Base-by-base conservation (phyloP, 2,797 vertebrate genomes). In the Triplophysa yarkandensis region DNA sequence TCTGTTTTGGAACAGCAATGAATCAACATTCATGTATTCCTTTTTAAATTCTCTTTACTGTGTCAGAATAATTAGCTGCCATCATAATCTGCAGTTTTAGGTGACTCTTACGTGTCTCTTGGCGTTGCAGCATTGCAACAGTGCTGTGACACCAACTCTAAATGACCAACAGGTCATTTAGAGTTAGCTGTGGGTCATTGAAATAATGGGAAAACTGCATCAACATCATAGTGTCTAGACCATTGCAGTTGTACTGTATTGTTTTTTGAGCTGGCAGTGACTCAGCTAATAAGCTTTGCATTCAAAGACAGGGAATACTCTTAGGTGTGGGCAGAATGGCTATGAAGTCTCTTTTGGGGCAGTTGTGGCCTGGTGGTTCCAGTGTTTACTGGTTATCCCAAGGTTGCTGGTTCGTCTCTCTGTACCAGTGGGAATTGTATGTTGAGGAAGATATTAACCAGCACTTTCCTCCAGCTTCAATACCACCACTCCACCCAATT, bases 21-120 rank as follows among this genome's bases (percentile, higher is more conserved):
- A 21, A 50, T 23, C 60, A 16, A 36, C 63, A 8, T 72, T 72
- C 52, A 16, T 39, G 39, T 71, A 73, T 64, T n/a, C n/a, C n/a
- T n/a, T n/a, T 10, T n/a, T 50, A 2, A 54, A 27, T 61, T 54
- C 68, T 69, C 19, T 50, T 71, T 78, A 54, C 55, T 67, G 41
- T 70, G 58, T 75, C 55, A 71, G 62, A 55, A 46, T 76, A 71
- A 75, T 76, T 68, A 71, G n/a, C 32, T 65, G 32, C 60, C 34
- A 14, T 43, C 32, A 6, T 75, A 75, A 75, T 67, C 61, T 54
- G 65, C 63, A 43, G 58, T 17, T 32, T 30, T 36, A 4, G 4
- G 28, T 19, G 9, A 5, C 60, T 27, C 17, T 48, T 30, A 70
- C 57, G 17, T 1, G 17, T 46, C 27, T 65, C 34, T 19, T 4